Evolutionary conservation across 2,888 invertebrate species (phyloP).

Genomic region (Villa cingulata): DNA sequence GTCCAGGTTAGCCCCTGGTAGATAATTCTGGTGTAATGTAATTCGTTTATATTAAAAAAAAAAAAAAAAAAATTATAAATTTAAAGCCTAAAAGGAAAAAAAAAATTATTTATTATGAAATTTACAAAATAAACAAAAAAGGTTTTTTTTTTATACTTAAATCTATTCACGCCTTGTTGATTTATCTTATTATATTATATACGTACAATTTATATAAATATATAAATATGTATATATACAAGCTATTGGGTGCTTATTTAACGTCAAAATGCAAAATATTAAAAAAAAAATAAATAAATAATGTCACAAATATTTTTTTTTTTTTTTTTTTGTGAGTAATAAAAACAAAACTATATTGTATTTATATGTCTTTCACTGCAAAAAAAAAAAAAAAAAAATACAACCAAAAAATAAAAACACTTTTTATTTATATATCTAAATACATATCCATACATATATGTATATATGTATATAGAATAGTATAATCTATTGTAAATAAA

Average conservation of each 20-base stretch:
- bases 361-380: background rate
- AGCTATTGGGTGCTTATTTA: background rate
- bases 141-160: slow-evolving; percentile 1
- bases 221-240: background rate
- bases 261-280: background rate
- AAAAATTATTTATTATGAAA: background rate
- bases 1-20: slow-evolving; percentile 37
- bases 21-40: slow-evolving; percentile 7
- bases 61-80: background rate
- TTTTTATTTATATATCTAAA: too few relatives aligned
- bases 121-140: too few relatives aligned
- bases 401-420: too few relatives aligned
- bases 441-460: background rate
- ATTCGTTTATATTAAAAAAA: background rate
- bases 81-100: too few relatives aligned
- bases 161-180: background rate
- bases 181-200: background rate
- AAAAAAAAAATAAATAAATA: background rate
- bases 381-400: too few relatives aligned
- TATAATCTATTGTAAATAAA: too few relatives aligned
- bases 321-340: too few relatives aligned
- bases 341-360: too few relatives aligned
- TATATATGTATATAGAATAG: too few relatives aligned
- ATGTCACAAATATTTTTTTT: background rate
- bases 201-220: slow-evolving; percentile 1